Evolutionary conservation across 2,888 invertebrate species (phyloP).

Genomic region (Caradrina kadenii): DNA sequence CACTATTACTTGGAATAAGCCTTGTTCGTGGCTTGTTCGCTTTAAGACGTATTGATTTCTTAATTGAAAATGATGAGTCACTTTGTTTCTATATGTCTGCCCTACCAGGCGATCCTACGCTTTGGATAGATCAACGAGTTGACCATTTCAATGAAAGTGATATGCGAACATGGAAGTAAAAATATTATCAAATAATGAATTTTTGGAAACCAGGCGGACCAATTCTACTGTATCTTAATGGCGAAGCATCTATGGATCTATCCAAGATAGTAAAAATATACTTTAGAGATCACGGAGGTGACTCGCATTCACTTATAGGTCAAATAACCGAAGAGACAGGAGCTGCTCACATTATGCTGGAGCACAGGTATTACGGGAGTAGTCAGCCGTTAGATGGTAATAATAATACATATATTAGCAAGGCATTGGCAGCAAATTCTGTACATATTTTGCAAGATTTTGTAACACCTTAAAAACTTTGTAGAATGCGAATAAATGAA

Average conservation of each 20-base stretch:
- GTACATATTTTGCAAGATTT: slow-evolving; percentile 25
- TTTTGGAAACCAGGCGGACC: slow-evolving; percentile 76
- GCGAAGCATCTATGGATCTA: slow-evolving; percentile 63
- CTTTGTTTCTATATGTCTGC: neutral
- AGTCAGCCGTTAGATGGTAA: slow-evolving; percentile 77
- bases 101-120: slow-evolving; percentile 57
- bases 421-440: too few species aligned
- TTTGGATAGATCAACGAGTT: slow-evolving; percentile 77
- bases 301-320: slow-evolving; percentile 60
- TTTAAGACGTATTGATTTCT: slow-evolving; percentile 1
- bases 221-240: slow-evolving; percentile 77
- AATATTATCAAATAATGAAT: slow-evolving; percentile 76
- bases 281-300: neutral
- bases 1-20: slow-evolving; percentile 5
- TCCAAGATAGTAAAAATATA: slow-evolving; percentile 60
- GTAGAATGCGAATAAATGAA: too few species aligned
- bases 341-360: slow-evolving; percentile 78
- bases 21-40: slow-evolving; percentile 6
- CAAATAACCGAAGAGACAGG: slow-evolving; percentile 80
- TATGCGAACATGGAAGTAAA: slow-evolving; percentile 77
- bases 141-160: slow-evolving; percentile 78
- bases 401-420: too few species aligned
- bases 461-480: too few species aligned
- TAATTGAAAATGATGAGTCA: neutral
- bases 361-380: slow-evolving; percentile 82